phyloP scores from a whole-genome alignment of 2,797 vertebrate genomes.

The Macropus fuliginosus region DNA sequence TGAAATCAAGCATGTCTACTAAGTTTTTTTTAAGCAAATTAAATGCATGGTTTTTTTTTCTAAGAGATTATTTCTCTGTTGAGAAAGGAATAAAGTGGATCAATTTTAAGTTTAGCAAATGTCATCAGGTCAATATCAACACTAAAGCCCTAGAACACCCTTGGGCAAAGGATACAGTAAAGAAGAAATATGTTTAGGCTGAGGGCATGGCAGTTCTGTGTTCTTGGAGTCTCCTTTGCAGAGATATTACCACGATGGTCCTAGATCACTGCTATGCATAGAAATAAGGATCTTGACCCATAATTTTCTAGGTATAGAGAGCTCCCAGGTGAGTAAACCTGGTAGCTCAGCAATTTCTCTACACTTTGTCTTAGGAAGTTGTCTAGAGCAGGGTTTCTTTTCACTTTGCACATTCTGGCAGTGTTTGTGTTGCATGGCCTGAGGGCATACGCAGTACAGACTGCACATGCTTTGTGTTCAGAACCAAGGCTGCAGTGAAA shows the following conservation, averaged over 20 bases:
- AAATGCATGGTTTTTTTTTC: not conserved
- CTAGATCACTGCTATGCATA: not conserved
- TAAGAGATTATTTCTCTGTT: not conserved
- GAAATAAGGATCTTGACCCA: not conserved
- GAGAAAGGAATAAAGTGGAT: not conserved
- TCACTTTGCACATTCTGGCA: too few relatives aligned
- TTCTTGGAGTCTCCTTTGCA: too few relatives aligned
- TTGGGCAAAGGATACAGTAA: not conserved
- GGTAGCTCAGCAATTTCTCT: too few relatives aligned
- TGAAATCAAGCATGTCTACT: not conserved
- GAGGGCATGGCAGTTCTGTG: not conserved
- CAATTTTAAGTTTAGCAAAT: not conserved
- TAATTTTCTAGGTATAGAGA: not conserved
- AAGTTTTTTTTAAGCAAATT: not conserved
- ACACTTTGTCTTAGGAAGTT: too few relatives aligned
- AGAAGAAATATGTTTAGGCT: not conserved
- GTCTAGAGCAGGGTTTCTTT: too few relatives aligned
- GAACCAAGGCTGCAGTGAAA: too few relatives aligned
- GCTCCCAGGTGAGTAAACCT: not conserved
- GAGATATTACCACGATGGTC: too few relatives aligned
- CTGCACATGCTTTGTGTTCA: too few relatives aligned
- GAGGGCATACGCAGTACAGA: too few relatives aligned
- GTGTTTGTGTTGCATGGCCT: too few relatives aligned
- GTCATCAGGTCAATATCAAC: not conserved
- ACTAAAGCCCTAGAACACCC: not conserved